Evolutionary conservation across 2,113 vertebrate species (phyloP), one percentile per base, ranked within the genome.

Genomic region (Festucalex cinctus): DNA sequence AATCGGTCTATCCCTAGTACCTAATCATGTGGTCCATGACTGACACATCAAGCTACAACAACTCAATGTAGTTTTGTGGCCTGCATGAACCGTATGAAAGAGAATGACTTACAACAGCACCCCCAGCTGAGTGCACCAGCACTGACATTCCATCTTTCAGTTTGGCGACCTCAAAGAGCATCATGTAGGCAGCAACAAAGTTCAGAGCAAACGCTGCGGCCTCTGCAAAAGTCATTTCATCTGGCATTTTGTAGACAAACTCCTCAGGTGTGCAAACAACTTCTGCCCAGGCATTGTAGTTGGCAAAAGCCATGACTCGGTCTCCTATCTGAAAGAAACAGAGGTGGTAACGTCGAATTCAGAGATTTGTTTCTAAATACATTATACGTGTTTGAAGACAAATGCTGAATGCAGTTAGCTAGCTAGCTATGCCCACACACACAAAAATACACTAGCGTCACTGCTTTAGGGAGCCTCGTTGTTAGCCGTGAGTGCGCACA

Each of bases 201-300:
- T 97, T 98, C 91, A 98, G 92, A 67, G 94, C 94, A 83, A 99
- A 98, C 0, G 95, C 97, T 41, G 96, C 96, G 0, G 95, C 97
- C 91, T 99, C 97, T 0, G 94, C 86, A 85, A 96, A 99, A 65
- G 87, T 95, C 97, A 99, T 99, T 76, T 95, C 94, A 37, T 98
- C 94, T 0, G 97, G 97, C 83, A 98, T 94, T 90, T 94, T 97
- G 90, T 98, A 98, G 83, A 98, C 95, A 81, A 95, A 97, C 65
- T 98, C 96, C 44, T 88, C 86, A 0, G 95, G 93, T 0, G 95
- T 94, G 77, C 96, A 98, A 9, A 94, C 96, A 9, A 98, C 96
- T 79, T 99, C 97, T n/a, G 97, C 97, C 97, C 97, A 99, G 61
- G 96, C 96, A 0, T 86, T 96, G 88, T 98, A 98, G 82, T 98